Evolutionary conservation across 2,888 invertebrate species (phyloP).

Genomic region (Zhengitettix transpicula): DNA sequence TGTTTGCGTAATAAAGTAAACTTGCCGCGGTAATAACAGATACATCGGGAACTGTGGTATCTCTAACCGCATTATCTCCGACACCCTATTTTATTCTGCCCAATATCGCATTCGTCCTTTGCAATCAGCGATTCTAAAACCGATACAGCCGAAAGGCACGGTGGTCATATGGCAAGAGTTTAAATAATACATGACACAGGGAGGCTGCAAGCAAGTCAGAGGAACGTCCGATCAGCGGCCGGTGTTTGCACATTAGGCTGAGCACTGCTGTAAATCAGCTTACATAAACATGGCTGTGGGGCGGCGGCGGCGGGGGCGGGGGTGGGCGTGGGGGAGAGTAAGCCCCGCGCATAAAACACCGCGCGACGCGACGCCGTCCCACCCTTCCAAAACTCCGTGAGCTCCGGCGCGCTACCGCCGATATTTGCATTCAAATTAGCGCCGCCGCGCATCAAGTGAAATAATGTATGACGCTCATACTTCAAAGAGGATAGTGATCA

Average conservation of each 20-base stretch:
- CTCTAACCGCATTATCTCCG: too few species aligned
- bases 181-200: not conserved
- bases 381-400: not conserved
- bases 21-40: too few species aligned
- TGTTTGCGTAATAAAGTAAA: too few species aligned
- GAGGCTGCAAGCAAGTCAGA: not conserved
- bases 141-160: too few species aligned
- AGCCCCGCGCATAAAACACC: not conserved
- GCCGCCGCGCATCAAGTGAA: constrained; percentile 5
- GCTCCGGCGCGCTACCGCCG: not conserved
- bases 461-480: constrained; percentile 9
- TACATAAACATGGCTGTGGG: not conserved
- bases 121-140: too few species aligned
- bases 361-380: not conserved
- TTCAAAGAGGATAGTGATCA: constrained; percentile 9
- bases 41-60: too few species aligned
- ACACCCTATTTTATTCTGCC: too few species aligned
- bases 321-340: not conserved
- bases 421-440: constrained; percentile 12
- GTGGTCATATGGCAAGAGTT: too few species aligned
- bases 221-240: not conserved
- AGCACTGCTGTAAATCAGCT: not conserved
- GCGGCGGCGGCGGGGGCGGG: not conserved
- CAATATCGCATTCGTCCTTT: too few species aligned
- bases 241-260: not conserved